phyloP scores from a whole-genome alignment of 2,113 vertebrate species.

The Pyrgilauda ruficollis region DNA sequence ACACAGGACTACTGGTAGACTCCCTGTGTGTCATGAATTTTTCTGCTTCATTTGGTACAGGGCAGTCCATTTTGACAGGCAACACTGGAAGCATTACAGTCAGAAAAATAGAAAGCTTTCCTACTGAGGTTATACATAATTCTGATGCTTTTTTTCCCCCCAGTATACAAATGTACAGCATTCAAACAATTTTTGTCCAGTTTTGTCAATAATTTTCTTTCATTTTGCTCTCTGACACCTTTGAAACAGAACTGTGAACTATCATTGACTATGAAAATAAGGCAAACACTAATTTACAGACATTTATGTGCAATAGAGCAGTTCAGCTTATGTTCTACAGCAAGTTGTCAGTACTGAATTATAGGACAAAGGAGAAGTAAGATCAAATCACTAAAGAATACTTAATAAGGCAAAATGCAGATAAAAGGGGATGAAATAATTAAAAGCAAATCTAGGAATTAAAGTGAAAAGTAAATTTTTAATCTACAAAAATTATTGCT shows the following conservation, averaged over 20 bases:
- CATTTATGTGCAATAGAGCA: not conserved
- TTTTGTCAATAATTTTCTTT: not conserved
- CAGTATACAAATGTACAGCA: not conserved
- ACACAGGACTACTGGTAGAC: not conserved
- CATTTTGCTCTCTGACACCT: not conserved
- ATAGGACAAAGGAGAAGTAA: not conserved
- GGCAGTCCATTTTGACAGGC: not conserved
- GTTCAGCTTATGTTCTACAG: not conserved
- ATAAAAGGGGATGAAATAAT: not conserved
- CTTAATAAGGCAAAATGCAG: not conserved
- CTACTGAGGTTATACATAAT: not conserved
- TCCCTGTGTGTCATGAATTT: not conserved
- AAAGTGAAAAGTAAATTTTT: not conserved
- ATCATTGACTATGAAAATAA: not conserved
- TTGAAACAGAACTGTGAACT: not conserved
- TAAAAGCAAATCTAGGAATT: not conserved
- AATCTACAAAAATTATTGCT: not conserved
- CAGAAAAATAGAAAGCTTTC: not conserved
- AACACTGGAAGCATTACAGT: not conserved
- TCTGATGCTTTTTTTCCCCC: not conserved
- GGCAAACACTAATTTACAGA: not conserved
- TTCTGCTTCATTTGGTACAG: not conserved
- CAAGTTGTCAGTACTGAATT: not conserved
- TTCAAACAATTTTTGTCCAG: not conserved
- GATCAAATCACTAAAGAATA: not conserved